These are phyloP conservation scores for Oedothorax gibbosus DNA, from an alignment of 1,140 invertebrate genomes.

Conservation along the genomic window DNA sequence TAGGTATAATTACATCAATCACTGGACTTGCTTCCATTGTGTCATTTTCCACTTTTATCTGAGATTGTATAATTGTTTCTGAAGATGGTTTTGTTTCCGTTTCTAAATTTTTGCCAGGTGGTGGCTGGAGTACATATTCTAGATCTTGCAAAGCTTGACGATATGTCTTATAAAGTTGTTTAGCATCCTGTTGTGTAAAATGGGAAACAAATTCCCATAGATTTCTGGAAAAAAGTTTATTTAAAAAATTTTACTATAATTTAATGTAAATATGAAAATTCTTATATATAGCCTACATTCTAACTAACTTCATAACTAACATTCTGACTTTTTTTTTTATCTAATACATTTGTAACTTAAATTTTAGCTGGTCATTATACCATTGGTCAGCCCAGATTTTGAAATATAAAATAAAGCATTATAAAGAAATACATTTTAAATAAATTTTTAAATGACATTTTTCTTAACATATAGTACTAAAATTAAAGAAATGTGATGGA, in stretches of 20 bases:
- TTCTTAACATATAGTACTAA: too few relatives aligned
- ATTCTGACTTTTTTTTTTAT: background rate
- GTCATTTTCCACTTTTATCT: slow-evolving; percentile 41
- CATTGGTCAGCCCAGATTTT: too few relatives aligned
- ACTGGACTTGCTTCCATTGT: slow-evolving; percentile 54
- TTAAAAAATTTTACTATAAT: slow-evolving; percentile 28
- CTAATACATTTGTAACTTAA: background rate
- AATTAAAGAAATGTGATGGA: too few relatives aligned
- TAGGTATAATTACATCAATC: slow-evolving; percentile 37
- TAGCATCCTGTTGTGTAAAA: slow-evolving; percentile 95
- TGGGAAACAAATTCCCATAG: slow-evolving; percentile 98
- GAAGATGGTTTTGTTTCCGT: too few relatives aligned
- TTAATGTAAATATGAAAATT: background rate
- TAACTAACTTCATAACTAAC: background rate
- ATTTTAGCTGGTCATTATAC: background rate
- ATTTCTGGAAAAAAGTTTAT: slow-evolving; percentile 75
- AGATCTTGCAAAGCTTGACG: slow-evolving; percentile 85
- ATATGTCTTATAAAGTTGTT: slow-evolving; percentile 92
- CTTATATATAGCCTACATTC: background rate
- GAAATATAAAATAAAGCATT: too few relatives aligned
- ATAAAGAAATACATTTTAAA: too few relatives aligned
- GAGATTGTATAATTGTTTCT: background rate
- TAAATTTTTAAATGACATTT: too few relatives aligned
- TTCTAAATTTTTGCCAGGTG: background rate
- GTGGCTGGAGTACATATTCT: slow-evolving; percentile 2